Evolutionary conservation across 2,113 vertebrate species (phyloP).

Genomic region (Oncorhynchus clarkii): DNA sequence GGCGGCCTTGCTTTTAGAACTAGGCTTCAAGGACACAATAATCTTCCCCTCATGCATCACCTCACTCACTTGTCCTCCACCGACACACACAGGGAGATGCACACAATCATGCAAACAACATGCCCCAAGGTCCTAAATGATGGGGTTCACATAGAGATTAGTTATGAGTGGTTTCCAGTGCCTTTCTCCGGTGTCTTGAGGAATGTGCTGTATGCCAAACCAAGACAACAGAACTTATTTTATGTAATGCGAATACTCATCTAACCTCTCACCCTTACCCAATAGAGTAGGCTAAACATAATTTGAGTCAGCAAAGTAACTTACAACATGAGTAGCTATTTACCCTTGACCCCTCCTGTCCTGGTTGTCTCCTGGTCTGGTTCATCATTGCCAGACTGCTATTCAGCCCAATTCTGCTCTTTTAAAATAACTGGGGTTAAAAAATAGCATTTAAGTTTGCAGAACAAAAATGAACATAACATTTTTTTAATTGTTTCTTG

Average conservation of each 20-base stretch:
- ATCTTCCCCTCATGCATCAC: conserved; percentile 43
- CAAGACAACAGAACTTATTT: too few relatives aligned
- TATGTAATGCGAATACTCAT: too few relatives aligned
- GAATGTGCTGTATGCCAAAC: conserved; percentile 8
- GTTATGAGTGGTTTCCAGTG: too few relatives aligned
- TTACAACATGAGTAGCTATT: background rate
- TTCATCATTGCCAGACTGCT: background rate
- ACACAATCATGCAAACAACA: background rate
- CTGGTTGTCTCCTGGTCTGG: background rate
- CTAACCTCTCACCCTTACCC: too few relatives aligned
- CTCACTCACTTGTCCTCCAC: conserved; percentile 45
- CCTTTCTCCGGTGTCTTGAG: conserved; percentile 1
- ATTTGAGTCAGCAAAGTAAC: too few relatives aligned
- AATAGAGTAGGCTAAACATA: too few relatives aligned
- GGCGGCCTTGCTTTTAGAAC: conserved; percentile 27
- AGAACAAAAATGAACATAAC: conserved; percentile 28
- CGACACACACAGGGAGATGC: conserved; percentile 29
- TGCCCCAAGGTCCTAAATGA: conserved; percentile 31
- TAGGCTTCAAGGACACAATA: conserved; percentile 34
- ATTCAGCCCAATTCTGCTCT: background rate
- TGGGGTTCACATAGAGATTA: background rate
- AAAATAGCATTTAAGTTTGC: conserved; percentile 33
- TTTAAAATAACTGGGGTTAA: conserved; percentile 30
- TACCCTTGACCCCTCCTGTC: background rate
- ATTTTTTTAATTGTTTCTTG: conserved; percentile 29